These are phyloP conservation scores for Borostomias antarcticus DNA, from an alignment of 2,797 vertebrate species.

Conservation along the genomic window DNA sequence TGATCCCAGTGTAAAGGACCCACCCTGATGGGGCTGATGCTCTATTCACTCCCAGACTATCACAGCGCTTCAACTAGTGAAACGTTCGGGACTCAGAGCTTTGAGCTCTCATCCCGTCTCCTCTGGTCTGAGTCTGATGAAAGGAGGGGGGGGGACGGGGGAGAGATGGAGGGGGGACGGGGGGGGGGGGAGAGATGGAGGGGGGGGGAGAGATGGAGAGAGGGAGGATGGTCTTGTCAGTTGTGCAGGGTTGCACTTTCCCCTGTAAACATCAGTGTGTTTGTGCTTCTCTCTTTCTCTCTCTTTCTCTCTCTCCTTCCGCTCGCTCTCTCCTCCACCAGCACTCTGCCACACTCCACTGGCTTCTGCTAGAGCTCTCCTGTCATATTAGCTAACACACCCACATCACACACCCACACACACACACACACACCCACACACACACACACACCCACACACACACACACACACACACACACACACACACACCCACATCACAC, in stretches of 20 bases:
- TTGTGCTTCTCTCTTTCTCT: constrained; percentile 39
- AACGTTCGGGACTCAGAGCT: not conserved
- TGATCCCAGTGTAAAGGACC: no score
- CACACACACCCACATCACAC: no score
- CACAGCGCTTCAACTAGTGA: not conserved
- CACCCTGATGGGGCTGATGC: no score
- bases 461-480: not conserved
- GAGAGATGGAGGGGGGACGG: constrained; percentile 5
- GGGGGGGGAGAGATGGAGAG: constrained; percentile 10
- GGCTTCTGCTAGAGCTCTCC: constrained; percentile 67
- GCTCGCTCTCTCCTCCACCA: constrained; percentile 12
- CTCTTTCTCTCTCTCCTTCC: not conserved
- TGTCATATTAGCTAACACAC: constrained; percentile 56
- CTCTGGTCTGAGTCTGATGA: not conserved
- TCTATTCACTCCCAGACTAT: no score
- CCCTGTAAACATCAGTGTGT: constrained; percentile 59
- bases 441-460: constrained; percentile 7
- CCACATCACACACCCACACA: constrained; percentile 10
- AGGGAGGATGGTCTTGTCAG: constrained; percentile 39
- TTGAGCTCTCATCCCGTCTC: no score
- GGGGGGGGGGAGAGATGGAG: constrained; percentile 10
- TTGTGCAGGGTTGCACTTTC: constrained; percentile 56
- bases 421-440: constrained; percentile 16
- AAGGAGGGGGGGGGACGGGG: not conserved
- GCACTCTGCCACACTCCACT: constrained; percentile 72